Evolutionary conservation across 2,888 invertebrate species (phyloP), one percentile per base, ranked within the genome.

Genomic region (Agrilus biguttatus): DNA sequence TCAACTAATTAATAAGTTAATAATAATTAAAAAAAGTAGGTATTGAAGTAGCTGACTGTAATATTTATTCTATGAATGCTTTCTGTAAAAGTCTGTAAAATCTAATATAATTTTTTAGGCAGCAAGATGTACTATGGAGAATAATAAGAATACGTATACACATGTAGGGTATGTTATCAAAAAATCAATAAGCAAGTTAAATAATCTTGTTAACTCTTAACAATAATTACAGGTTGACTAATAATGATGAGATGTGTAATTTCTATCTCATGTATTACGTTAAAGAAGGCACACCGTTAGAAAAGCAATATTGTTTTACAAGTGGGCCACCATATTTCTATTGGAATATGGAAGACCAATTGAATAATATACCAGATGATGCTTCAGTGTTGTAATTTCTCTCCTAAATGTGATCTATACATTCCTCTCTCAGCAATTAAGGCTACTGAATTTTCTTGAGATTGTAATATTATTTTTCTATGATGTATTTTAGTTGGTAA

Each of bases 201-300:
- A 4, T 2, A 28, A 4, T 28, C 28, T 10, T 28, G 21, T 39
- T 41, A 13, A 39, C 3, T 12, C 21, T 21, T 40, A 36, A 17
- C 23, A 17, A 37, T 7, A 21, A 45, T 57, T 59, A 41, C 65
- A 84, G 87, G 0, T 72, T 82, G 2, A 91, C 91, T 21, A 87
- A 85, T 59, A 74, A 79, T 12, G 88, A 92, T 55, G 92, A 93
- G 67, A 93, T 93, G 92, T 93, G 92, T 69, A 93, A 92, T 66
- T 91, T 92, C 66, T 93, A 93, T 65, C 63, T 93, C 2, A 89
- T 92, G 88, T 92, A 92, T 64, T 92, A 87, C 70, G 87, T 90
- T 0, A 78, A 88, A 42, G 74, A 81, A 41, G 77, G 74, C 12
- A 72, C 77, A 3, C 87, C 89, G 0, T 65, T 91, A 4, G 65